Conservation (phyloP, 2,888 invertebrate genomes). For the Agonum fuliginosum region DNA sequence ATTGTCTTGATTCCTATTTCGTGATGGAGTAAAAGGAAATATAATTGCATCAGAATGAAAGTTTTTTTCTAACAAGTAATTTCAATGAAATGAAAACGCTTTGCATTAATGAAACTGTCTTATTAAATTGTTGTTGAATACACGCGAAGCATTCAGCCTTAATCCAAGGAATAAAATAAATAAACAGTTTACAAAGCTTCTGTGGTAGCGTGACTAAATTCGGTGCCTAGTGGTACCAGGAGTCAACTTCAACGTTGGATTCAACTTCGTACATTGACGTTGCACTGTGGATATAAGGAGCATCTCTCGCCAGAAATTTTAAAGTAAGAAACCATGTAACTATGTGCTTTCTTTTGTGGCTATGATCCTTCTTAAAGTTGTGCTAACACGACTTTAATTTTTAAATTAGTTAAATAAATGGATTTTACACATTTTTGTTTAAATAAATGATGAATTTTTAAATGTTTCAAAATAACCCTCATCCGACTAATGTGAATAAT, state of each 20-base stretch:
- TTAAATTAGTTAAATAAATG: too few relatives aligned
- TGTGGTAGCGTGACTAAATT: slow-evolving; percentile 33
- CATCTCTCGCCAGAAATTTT: too few relatives aligned
- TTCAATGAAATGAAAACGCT: slow-evolving; percentile 48
- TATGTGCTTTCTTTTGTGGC: background rate
- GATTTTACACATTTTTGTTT: too few relatives aligned
- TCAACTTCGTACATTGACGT: slow-evolving; percentile 28
- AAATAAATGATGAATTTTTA: too few relatives aligned
- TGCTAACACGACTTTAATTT: too few relatives aligned
- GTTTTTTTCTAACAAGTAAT: slow-evolving; percentile 26
- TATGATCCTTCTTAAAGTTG: too few relatives aligned
- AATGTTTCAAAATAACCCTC: too few relatives aligned
- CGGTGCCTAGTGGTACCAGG: slow-evolving; percentile 26
- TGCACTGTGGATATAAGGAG: background rate
- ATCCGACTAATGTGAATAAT: too few relatives aligned
- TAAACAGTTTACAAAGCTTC: slow-evolving; percentile 43
- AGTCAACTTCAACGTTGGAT: background rate
- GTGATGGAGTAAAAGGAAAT: background rate
- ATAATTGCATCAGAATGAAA: slow-evolving; percentile 29
- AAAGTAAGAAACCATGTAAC: slow-evolving; percentile 8
- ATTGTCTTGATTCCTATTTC: slow-evolving; percentile 3
- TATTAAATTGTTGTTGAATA: slow-evolving; percentile 54
- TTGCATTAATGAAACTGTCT: slow-evolving; percentile 53
- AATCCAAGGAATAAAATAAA: slow-evolving; percentile 51
- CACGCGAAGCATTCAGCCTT: slow-evolving; percentile 49